These are phyloP conservation scores for Trissolcus japonicus DNA, from an alignment of 2,888 invertebrate species.

Conservation along the genomic window DNA sequence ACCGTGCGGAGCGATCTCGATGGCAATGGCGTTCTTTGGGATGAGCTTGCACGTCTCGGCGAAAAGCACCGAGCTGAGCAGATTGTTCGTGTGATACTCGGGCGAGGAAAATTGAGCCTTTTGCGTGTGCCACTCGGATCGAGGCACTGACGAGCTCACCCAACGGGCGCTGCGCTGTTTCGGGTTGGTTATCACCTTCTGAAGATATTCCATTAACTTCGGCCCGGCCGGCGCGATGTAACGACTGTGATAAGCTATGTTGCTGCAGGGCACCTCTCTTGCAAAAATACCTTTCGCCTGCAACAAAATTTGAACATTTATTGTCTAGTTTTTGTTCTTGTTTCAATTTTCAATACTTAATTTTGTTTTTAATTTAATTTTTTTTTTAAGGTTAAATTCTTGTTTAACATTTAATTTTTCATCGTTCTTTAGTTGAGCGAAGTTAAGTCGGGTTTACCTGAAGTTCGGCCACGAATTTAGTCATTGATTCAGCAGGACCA, in stretches of 20 bases:
- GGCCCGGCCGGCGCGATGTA: conserved; percentile 85
- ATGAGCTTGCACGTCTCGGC: conserved; percentile 89
- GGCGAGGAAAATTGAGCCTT: conserved; percentile 85
- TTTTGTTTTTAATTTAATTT: too few relatives aligned
- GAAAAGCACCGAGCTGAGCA: conserved; percentile 83
- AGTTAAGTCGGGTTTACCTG: conserved; percentile 57
- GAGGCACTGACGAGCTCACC: conserved; percentile 90
- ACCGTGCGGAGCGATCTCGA: conserved; percentile 94
- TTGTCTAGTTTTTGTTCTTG: background rate
- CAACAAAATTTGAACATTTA: conserved; percentile 4
- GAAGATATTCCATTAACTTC: conserved; percentile 81
- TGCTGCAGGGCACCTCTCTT: conserved; percentile 88
- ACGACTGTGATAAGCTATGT: conserved; percentile 92
- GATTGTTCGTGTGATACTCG: conserved; percentile 92
- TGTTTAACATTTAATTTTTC: too few relatives aligned
- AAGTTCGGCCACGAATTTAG: conserved; percentile 81
- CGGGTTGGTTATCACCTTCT: conserved; percentile 81
- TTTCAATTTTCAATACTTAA: background rate
- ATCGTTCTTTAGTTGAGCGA: too few relatives aligned
- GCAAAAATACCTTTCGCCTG: conserved; percentile 85
- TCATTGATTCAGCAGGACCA: conserved; percentile 85
- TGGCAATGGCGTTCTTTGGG: conserved; percentile 87
- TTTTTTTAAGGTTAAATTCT: too few relatives aligned
- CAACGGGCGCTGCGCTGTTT: conserved; percentile 85
- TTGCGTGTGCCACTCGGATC: conserved; percentile 82